Evolutionary conservation across 2,113 vertebrate species (phyloP).

Genomic region (Ameiurus melas): DNA sequence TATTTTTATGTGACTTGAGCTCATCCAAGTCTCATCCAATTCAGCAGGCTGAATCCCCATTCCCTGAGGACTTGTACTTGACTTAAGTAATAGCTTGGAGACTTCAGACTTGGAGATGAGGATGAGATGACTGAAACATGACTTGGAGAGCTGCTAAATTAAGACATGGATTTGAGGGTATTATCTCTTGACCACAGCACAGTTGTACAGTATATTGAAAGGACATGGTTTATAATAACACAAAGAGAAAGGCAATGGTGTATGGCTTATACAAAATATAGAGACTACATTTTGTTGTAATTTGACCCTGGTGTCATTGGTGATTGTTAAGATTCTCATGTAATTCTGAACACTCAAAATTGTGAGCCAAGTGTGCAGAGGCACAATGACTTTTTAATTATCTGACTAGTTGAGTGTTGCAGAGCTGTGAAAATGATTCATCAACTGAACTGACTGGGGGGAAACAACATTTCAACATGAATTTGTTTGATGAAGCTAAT

Average conservation of each 20-base stretch:
- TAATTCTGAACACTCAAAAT: conserved; percentile 56
- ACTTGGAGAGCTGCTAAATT: background rate
- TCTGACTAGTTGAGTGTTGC: conserved; percentile 60
- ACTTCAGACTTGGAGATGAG: background rate
- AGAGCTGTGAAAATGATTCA: conserved; percentile 62
- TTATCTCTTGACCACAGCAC: background rate
- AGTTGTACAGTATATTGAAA: background rate
- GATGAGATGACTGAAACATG: background rate
- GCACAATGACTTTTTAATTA: conserved; percentile 69
- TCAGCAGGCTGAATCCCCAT: background rate
- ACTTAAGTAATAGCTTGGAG: background rate
- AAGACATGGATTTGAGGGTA: background rate
- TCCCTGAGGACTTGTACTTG: background rate
- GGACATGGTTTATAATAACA: background rate
- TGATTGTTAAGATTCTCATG: conserved; percentile 60
- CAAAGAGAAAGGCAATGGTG: background rate
- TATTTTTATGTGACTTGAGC: background rate
- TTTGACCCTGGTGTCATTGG: conserved; percentile 53
- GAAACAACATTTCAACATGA: conserved; percentile 57
- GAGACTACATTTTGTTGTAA: conserved; percentile 17
- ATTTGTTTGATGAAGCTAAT: conserved; percentile 60
- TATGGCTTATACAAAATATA: conserved; percentile 26
- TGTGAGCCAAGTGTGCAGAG: conserved; percentile 58
- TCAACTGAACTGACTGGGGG: conserved; percentile 60
- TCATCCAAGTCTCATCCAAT: background rate